These are phyloP conservation scores for Drosophila dives DNA, from an alignment of 2,888 invertebrate species.

Conservation along the genomic window DNA sequence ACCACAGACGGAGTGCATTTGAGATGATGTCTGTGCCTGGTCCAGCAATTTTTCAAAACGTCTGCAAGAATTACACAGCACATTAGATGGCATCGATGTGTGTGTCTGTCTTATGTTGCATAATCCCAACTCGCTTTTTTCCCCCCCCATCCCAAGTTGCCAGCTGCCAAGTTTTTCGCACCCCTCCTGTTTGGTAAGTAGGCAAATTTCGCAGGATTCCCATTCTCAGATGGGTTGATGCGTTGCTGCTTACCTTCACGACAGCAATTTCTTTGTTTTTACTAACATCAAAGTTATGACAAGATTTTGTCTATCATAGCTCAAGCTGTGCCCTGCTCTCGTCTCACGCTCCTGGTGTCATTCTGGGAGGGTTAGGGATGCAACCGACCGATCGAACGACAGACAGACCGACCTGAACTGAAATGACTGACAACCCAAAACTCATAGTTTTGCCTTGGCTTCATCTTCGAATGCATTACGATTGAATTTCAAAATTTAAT, in stretches of 20 bases:
- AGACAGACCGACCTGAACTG: conserved; percentile 26
- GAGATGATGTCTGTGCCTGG: conserved; percentile 31
- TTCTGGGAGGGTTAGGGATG: conserved; percentile 63
- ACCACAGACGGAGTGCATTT: conserved; percentile 45
- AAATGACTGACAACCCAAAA: conserved; percentile 55
- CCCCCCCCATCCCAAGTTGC: conserved; percentile 3
- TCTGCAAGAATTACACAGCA: conserved; percentile 70
- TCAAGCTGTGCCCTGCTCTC: conserved; percentile 50
- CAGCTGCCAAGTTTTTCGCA: conserved; percentile 61
- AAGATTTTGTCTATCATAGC: conserved; percentile 79
- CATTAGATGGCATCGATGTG: conserved; percentile 67
- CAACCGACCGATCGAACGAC: conserved; percentile 25
- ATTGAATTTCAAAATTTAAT: conserved; percentile 80
- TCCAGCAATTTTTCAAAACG: conserved; percentile 72
- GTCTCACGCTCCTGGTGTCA: conserved; percentile 21
- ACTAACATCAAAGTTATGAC: conserved; percentile 82
- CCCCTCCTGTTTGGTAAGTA: conserved; percentile 50
- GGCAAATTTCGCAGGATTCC: conserved; percentile 59
- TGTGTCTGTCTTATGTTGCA: conserved; percentile 55
- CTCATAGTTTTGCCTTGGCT: conserved; percentile 19
- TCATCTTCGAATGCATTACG: conserved; percentile 67
- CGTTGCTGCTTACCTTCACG: conserved; percentile 51
- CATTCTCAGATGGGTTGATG: conserved; percentile 62
- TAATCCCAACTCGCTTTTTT: conserved; percentile 55
- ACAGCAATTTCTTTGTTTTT: conserved; percentile 73